Evolutionary conservation across 2,797 vertebrate species (phyloP).

Genomic region (Pseudochromis fuscus): DNA sequence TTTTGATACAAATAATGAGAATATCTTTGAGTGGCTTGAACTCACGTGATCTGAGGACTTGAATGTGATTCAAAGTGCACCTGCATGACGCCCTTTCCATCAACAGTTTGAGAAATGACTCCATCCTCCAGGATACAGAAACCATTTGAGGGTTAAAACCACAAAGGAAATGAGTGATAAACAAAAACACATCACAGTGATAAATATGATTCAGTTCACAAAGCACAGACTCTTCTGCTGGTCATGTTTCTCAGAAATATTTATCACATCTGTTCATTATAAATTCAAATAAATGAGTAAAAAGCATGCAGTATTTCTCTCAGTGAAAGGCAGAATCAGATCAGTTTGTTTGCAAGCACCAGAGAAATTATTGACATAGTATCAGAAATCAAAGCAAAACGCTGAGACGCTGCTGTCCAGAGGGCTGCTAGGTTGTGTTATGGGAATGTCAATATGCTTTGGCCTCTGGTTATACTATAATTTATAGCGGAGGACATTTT

Average conservation of each 20-base stretch:
- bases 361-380: conserved; percentile 12
- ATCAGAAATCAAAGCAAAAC: conserved; percentile 39
- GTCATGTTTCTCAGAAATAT: neutral
- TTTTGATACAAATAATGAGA: too few species aligned
- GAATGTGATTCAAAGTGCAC: too few species aligned
- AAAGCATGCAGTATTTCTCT: neutral
- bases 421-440: conserved; percentile 39
- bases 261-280: neutral
- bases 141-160: too few species aligned
- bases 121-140: too few species aligned
- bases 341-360: neutral
- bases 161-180: neutral
- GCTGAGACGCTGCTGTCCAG: conserved; percentile 17
- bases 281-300: neutral
- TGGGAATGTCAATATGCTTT: conserved; percentile 48
- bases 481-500: conserved; percentile 42
- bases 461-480: conserved; percentile 49
- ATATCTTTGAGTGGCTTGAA: too few species aligned
- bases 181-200: neutral
- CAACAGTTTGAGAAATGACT: too few species aligned
- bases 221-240: neutral
- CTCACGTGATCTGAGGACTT: too few species aligned
- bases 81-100: too few species aligned
- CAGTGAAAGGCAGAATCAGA: neutral
- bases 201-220: neutral